A percentile compares a stretch with the other conserved stretches of the same genome.
Evolutionary conservation across 2,797 vertebrate genomes (phyloP).

Genomic region (Eulemur mongoz): DNA sequence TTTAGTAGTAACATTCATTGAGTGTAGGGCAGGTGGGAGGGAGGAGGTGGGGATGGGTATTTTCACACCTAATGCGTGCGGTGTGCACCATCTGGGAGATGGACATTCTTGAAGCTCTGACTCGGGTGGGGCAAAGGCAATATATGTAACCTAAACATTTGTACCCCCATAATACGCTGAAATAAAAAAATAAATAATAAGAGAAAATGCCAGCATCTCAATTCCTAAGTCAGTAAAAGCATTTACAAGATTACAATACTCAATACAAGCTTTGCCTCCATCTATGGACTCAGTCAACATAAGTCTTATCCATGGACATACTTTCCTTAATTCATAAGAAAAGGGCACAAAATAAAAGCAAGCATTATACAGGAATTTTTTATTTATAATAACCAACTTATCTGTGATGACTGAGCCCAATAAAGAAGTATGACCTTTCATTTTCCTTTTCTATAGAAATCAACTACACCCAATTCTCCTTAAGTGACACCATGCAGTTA

Average conservation of each 20-base stretch:
- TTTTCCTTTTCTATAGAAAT: not conserved
- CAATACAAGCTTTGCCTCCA: not conserved
- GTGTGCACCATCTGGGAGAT: no score
- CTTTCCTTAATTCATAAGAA: not conserved
- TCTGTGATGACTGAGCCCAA: not conserved
- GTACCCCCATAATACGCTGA: no score
- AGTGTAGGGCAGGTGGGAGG: no score
- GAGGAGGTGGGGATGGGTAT: no score
- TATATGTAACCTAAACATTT: no score
- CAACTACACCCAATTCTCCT: not conserved
- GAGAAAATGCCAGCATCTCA: not conserved
- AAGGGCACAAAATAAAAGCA: not conserved
- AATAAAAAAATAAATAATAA: no score
- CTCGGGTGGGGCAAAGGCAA: no score
- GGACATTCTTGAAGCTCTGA: no score
- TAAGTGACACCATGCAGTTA: not conserved
- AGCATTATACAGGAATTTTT: not conserved
- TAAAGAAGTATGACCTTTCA: not conserved
- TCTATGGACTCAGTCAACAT: not conserved
- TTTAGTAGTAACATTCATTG: no score
- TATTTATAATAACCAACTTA: not conserved
- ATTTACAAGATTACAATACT: not conserved
- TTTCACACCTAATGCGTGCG: no score
- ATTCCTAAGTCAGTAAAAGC: not conserved
- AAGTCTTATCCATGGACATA: not conserved